Percentiles rank a stretch among this genome's conserved stretches.
Conservation (phyloP, 2,797 vertebrate genomes). For the Odontamblyopus lacepedii region DNA sequence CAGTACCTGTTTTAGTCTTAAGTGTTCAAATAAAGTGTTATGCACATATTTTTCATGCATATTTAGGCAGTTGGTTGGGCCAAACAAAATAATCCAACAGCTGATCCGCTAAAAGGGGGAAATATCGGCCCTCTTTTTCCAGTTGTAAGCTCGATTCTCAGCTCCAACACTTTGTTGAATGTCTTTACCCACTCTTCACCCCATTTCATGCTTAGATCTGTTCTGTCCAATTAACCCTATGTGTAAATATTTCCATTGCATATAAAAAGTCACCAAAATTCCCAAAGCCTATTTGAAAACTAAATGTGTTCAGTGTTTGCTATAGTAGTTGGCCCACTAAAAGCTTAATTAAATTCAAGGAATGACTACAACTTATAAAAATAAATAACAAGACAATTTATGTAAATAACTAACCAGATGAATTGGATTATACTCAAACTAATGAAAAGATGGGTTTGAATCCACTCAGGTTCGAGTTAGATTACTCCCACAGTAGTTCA, state of each 20-base stretch:
- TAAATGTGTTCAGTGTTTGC: not conserved
- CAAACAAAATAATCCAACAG: too few species aligned
- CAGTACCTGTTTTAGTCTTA: too few species aligned
- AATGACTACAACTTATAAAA: not conserved
- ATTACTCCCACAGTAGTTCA: slow-evolving; percentile 29
- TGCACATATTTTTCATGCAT: too few species aligned
- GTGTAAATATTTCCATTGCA: too few species aligned
- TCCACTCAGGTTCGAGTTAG: slow-evolving; percentile 38
- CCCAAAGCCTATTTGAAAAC: not conserved
- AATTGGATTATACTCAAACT: slow-evolving; percentile 33
- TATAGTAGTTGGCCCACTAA: not conserved
- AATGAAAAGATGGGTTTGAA: slow-evolving; percentile 25
- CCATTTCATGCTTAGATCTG: not conserved
- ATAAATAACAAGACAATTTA: too few species aligned
- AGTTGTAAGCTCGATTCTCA: too few species aligned
- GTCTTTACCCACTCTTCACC: not conserved
- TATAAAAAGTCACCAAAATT: not conserved
- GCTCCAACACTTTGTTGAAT: too few species aligned
- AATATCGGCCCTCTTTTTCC: too few species aligned
- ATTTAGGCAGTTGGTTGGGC: too few species aligned
- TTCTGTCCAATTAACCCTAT: not conserved
- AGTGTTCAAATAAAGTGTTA: too few species aligned
- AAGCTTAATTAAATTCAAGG: slow-evolving; percentile 1
- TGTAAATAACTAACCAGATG: slow-evolving; percentile 11
- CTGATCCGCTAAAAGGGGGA: too few species aligned